Conservation (phyloP, 2,888 invertebrate genomes). For the Brachynemurus nebulosus region DNA sequence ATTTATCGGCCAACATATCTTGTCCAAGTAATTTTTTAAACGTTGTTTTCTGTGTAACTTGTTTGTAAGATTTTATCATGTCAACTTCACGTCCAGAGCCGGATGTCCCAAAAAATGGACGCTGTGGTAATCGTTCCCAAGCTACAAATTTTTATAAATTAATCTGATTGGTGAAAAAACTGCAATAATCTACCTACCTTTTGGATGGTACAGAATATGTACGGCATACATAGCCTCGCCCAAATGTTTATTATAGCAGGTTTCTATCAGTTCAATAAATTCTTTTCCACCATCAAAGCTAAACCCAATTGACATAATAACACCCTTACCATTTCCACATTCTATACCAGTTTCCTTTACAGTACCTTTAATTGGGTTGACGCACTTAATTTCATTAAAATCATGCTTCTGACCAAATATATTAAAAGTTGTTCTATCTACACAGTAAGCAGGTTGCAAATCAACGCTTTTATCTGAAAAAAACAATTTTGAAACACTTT, state of each 20-base stretch:
- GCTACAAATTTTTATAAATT: neutral
- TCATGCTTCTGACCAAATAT: neutral
- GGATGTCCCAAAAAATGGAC: neutral
- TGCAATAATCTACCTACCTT: too few relatives aligned
- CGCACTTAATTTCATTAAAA: neutral
- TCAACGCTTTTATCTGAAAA: neutral
- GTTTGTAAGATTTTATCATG: neutral
- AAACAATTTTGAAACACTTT: neutral
- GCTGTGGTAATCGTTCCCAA: neutral
- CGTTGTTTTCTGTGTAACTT: neutral
- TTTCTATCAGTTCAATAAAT: slow-evolving; percentile 23
- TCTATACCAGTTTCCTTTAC: slow-evolving; percentile 14
- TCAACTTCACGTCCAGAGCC: neutral
- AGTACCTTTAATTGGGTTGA: slow-evolving; percentile 12
- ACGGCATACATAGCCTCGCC: slow-evolving; percentile 28
- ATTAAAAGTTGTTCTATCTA: neutral
- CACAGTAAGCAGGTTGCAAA: neutral
- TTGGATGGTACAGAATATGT: slow-evolving; percentile 26
- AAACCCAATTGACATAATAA: slow-evolving; percentile 21
- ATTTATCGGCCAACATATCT: slow-evolving; percentile 19
- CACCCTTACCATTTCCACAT: slow-evolving; percentile 18
- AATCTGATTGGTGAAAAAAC: neutral
- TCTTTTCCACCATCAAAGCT: slow-evolving; percentile 11
- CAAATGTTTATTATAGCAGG: slow-evolving; percentile 26
- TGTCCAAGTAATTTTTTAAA: neutral